A percentile compares a stretch with the other conserved stretches of the same genome.
phyloP scores from a whole-genome alignment of 2,797 vertebrate species.

The Microcaecilia unicolor region DNA sequence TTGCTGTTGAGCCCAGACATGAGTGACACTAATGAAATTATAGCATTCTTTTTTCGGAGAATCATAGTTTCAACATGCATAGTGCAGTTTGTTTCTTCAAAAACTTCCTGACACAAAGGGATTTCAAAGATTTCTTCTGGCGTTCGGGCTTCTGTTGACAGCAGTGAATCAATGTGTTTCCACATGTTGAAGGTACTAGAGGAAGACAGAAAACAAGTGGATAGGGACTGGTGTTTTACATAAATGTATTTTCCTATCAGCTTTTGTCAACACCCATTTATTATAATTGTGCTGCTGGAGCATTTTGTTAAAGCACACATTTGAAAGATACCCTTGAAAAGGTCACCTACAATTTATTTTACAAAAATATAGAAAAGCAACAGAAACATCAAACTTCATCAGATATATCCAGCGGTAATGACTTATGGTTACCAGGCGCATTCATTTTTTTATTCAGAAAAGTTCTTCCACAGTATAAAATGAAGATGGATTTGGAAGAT shows the following conservation, averaged over 20 bases:
- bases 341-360: neutral
- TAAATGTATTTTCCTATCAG: neutral
- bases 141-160: too few relatives aligned
- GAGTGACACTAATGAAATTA: too few relatives aligned
- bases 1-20: too few relatives aligned
- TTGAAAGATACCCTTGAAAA: neutral
- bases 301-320: neutral
- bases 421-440: neutral
- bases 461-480: neutral
- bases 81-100: too few relatives aligned
- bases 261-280: too few relatives aligned
- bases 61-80: too few relatives aligned
- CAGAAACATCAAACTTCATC: conserved; percentile 3
- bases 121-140: too few relatives aligned
- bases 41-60: too few relatives aligned
- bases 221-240: neutral
- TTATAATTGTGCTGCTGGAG: conserved; percentile 10
- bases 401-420: neutral
- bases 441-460: neutral
- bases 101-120: too few relatives aligned
- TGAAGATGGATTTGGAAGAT: conserved; percentile 1
- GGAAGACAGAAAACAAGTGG: neutral
- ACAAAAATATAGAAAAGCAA: too few relatives aligned
- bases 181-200: too few relatives aligned
- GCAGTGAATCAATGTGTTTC: too few relatives aligned